Evolutionary conservation across 2,797 vertebrate species (phyloP), one percentile per base, ranked within the genome.

Genomic region (Sebastes reedi): DNA sequence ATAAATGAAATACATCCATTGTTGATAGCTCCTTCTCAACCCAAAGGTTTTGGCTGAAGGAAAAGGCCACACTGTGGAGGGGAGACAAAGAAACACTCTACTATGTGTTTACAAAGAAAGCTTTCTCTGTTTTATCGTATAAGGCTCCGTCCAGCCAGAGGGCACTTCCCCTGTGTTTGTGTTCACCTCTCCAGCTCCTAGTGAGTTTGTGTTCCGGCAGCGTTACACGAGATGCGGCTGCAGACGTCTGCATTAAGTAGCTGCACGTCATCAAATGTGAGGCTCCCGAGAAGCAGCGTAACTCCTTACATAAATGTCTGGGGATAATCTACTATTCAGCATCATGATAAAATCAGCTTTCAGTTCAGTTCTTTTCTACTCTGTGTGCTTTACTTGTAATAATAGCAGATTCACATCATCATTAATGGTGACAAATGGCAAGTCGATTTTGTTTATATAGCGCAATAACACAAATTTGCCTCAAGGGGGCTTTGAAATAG

Each of bases 21-120:
- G 90, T 94, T 93, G 82, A 89, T 64, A 86, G 75, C 77, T 81
- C 30, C 27, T 80, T 74, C 78, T 84, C 66, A 88, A 93, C 74
- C 92, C 89, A 95, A 94, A 94, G 89, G 91, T 94, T 93, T 46
- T 91, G 75, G 88, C 93, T 88, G 56, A 92, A 85, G 90, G 88
- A 94, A 93, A 91, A 94, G 88, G 90, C 89, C 90, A 91, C 25
- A 56, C 76, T 84, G 78, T 14, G 2, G 74, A 85, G 69, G 58
- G 56, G 56, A 88, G 67, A 94, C 91, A 94, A 94, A 95, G 89
- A 90, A 87, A 86, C 60, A 25, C 82, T 92, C 89, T 93, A 82
- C 88, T 93, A 83, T 85, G 59, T 81, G 60, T 87, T 80, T 67
- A 92, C 91, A 94, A 91, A 88, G 83, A 91, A 87, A 52, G 79